phyloP scores from a whole-genome alignment of 2,888 invertebrate genomes.

The Melanchra persicariae region DNA sequence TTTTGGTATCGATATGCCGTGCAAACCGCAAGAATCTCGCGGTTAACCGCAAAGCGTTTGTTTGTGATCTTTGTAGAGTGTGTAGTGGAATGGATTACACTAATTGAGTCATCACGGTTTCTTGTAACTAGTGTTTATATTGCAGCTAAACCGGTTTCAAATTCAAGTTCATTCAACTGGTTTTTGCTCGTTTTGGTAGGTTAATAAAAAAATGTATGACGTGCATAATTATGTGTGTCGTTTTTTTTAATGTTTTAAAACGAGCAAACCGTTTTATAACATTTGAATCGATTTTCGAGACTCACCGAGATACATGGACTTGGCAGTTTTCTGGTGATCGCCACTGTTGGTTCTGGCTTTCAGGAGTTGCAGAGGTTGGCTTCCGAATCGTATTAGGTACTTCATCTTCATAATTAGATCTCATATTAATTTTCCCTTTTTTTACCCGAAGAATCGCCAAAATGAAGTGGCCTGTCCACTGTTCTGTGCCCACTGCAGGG shows the following conservation, averaged over 20 bases:
- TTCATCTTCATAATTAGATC: no score
- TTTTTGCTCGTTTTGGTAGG: neutral
- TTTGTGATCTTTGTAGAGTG: neutral
- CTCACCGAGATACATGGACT: no score
- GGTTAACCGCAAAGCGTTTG: slow-evolving; percentile 13
- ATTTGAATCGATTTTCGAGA: no score
- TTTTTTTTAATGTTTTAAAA: neutral
- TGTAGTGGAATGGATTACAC: neutral
- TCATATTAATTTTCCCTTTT: no score
- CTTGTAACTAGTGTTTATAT: slow-evolving; percentile 15
- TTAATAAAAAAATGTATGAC: no score
- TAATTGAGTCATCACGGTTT: slow-evolving; percentile 9
- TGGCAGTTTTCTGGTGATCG: no score
- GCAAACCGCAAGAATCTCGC: slow-evolving; percentile 12
- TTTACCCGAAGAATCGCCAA: no score
- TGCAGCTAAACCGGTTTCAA: slow-evolving; percentile 2
- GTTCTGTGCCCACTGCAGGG: no score
- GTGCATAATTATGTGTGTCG: neutral
- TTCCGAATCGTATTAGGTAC: no score
- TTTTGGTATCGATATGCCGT: neutral
- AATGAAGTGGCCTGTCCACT: no score
- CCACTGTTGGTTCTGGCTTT: no score
- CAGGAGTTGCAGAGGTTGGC: no score
- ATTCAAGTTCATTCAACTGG: slow-evolving; percentile 27
- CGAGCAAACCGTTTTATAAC: neutral